Evolutionary conservation across 2,797 vertebrate species (phyloP), one percentile per base, ranked within the genome.

Genomic region (Pangasius djambal): DNA sequence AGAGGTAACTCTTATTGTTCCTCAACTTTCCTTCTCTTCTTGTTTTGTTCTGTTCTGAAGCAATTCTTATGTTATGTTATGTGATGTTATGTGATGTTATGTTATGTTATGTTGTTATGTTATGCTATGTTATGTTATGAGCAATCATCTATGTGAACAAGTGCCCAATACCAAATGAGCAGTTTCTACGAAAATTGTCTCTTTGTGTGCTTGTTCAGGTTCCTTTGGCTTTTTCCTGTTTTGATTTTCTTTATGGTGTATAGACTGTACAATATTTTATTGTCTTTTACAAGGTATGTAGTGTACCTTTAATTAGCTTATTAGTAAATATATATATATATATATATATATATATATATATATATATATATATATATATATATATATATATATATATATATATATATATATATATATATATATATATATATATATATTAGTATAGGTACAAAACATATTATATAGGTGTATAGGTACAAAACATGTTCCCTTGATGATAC

Each of bases 1-100:
- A 65, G 96, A 96, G 96, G 96, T 97, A 95, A 93, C 75, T 81
- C 61, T 55, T 87, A 6, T 2, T 83, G 37, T n/a, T 48, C 22
- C 8, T 28, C 40, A 65, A 48, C 25, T 67, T 83, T 44, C 10
- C 18, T 69, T 69, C 12, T 44, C 34, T 18, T 4, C 2, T 44
- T 83, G 12, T 83, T 65, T 59, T 79, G 3, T 31, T 28, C 0
- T 61, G 61, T 37, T 37, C 55, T 31, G 55, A 83, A 28, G 13
- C 37, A 9, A 44, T 3, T 44, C 59, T 28, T 82, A 57, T 22
- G 3, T 61, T 25, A 4, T 59, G 6, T 16, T 0, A 16, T 40
- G 25, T 44, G 69, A 12, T 50, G 15, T 65, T 25, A 5, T 37
- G 0, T 7, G 0, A 16, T 40, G 25, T 44, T 84, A 12, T 50